Percentiles rank a stretch among this genome's conserved stretches.
These are phyloP conservation scores for Vidua chalybeata DNA, from an alignment of 2,113 vertebrate genomes.

Conservation along the genomic window DNA sequence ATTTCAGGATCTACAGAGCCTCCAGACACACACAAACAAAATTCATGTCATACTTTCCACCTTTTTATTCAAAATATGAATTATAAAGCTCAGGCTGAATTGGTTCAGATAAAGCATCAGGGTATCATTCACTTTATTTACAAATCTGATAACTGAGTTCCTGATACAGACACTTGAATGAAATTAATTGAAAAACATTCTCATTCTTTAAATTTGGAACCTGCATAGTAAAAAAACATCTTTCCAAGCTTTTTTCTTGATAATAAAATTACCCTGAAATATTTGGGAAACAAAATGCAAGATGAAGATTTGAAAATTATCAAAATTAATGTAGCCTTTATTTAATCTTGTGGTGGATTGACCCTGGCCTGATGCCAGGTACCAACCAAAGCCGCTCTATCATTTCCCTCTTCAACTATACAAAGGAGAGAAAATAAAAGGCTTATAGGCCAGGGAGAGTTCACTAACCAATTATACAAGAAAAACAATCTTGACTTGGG, in stretches of 20 bases:
- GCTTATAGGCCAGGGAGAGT: background rate
- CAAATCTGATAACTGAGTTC: background rate
- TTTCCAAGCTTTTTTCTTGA: background rate
- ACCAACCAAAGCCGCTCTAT: background rate
- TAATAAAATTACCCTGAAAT: background rate
- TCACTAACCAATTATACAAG: background rate
- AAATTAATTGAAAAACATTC: background rate
- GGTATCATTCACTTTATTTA: background rate
- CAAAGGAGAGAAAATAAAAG: background rate
- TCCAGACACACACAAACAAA: background rate
- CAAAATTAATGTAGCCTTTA: background rate
- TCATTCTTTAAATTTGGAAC: background rate
- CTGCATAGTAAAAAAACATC: background rate
- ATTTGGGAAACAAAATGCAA: background rate
- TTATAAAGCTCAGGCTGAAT: background rate
- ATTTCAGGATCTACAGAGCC: background rate
- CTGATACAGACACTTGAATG: background rate
- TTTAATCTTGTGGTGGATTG: background rate
- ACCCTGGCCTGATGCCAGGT: background rate
- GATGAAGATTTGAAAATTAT: background rate
- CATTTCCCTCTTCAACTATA: background rate
- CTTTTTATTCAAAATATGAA: background rate
- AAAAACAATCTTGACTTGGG: background rate
- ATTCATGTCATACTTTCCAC: background rate
- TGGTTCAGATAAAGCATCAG: background rate